Evolutionary conservation across 2,113 vertebrate genomes (phyloP).

Genomic region (Dromas ardeola): DNA sequence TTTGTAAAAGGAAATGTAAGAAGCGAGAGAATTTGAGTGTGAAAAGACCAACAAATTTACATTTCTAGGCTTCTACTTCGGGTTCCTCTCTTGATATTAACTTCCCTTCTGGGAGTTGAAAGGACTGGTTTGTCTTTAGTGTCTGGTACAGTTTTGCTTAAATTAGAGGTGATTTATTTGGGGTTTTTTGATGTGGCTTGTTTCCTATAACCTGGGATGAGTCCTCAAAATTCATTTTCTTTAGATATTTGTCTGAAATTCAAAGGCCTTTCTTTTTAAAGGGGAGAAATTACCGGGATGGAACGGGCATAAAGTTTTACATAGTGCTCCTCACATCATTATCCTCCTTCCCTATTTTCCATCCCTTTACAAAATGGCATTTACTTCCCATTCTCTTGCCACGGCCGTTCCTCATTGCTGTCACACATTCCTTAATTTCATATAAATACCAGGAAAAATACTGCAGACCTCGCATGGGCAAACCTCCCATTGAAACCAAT

Average conservation of each 20-base stretch:
- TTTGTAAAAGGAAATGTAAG: slow-evolving; percentile 21
- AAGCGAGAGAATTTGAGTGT: slow-evolving; percentile 12
- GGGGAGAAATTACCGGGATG: not conserved
- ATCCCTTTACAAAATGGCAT: not conserved
- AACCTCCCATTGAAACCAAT: not conserved
- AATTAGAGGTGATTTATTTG: slow-evolving; percentile 47
- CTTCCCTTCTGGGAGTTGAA: slow-evolving; percentile 40
- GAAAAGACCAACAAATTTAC: slow-evolving; percentile 32
- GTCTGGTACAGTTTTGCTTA: slow-evolving; percentile 18
- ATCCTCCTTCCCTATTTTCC: not conserved
- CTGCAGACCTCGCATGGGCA: not conserved
- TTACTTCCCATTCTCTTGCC: not conserved
- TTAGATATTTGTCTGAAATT: not conserved
- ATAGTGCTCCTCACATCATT: not conserved
- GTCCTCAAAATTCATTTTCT: not conserved
- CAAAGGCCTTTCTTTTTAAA: slow-evolving; percentile 1
- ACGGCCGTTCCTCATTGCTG: slow-evolving; percentile 18
- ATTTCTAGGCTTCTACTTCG: slow-evolving; percentile 14
- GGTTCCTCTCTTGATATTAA: slow-evolving; percentile 27
- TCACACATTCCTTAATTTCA: slow-evolving; percentile 14
- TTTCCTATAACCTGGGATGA: not conserved
- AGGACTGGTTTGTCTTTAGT: slow-evolving; percentile 31
- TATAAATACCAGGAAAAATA: not conserved
- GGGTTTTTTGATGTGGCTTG: slow-evolving; percentile 31
- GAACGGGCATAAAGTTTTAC: not conserved